A percentile compares a stretch with the other conserved stretches of the same genome.
These are phyloP conservation scores for Peromyscus polionotus DNA, from an alignment of 2,113 vertebrate genomes.

Conservation along the genomic window DNA sequence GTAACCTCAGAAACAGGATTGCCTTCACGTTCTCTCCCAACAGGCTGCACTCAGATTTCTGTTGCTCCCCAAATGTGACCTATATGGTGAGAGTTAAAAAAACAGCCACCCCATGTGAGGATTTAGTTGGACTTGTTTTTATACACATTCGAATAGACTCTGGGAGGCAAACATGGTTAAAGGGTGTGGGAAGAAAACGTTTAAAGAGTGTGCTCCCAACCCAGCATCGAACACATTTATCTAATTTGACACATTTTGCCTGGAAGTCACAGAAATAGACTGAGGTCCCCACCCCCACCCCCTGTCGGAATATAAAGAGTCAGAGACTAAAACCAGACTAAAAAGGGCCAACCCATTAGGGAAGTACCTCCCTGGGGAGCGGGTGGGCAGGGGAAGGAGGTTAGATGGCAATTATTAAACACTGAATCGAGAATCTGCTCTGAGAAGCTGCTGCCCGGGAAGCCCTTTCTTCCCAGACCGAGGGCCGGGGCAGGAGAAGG, in stretches of 20 bases:
- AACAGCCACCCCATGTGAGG: not conserved
- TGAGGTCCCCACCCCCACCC: conserved; percentile 65
- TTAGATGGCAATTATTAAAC: conserved; percentile 80
- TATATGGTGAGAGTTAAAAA: not conserved
- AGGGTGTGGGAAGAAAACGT: conserved; percentile 60
- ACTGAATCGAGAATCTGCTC: conserved; percentile 66
- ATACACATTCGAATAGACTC: conserved; percentile 19
- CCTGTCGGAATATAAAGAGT: conserved; percentile 71
- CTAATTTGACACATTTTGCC: conserved; percentile 83
- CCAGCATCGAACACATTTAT: conserved; percentile 58
- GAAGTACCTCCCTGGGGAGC: conserved; percentile 78
- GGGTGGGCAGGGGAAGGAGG: conserved; percentile 38
- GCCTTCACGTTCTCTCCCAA: conserved; percentile 66
- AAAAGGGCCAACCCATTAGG: conserved; percentile 74
- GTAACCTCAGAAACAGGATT: conserved; percentile 59
- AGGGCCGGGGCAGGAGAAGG: conserved; percentile 65
- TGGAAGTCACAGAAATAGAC: conserved; percentile 74
- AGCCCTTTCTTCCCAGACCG: conserved; percentile 61
- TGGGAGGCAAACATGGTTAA: not conserved
- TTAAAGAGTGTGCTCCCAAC: conserved; percentile 59
- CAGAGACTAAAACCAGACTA: conserved; percentile 69
- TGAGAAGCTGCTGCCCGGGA: conserved; percentile 68
- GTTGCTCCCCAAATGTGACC: not conserved
- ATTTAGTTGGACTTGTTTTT: conserved; percentile 51
- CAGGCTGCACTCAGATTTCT: not conserved